Base-by-base conservation (phyloP, 1,140 invertebrate species). In the Heliconius hewitsoni region DNA sequence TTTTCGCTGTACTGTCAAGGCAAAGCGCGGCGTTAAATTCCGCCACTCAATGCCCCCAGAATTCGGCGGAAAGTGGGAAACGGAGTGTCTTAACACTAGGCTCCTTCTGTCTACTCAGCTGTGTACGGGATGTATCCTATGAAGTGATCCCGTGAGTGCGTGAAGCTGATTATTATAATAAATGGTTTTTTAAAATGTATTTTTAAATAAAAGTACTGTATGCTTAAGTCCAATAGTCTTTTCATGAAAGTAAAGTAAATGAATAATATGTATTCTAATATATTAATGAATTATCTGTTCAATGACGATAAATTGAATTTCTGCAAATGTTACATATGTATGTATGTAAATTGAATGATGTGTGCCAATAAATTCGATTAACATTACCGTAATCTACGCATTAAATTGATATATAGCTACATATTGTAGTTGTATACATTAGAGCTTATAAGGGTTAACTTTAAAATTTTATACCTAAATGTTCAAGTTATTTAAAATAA, bases 331-430 rank as follows among this genome's bases (percentile, higher is more conserved):
- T 66, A 66, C 60, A 66, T 66, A 66, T 66, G 60, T 66, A 66
- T 66, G 23, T 66, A 73, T 73, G 37, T 39, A 73, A 46, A 42
- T 73, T 23, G 39, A 50, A 73, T 46, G 71, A 73, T 46, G n/a
- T 73, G 23, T 42, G 42, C 71, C 39, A 73, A 73, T 73, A 73
- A 46, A 73, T 73, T 23, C n/a, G 8, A 39, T 46, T 73, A 73
- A 5, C 71, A 39, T 73, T 27, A 46, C 37, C 39, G 19, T 73
- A 46, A 46, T 73, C 71, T 73, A 46, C 42, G 71, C 71, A 30
- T 5, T 42, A 9, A 66, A 66, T 5, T 66, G 3, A 66, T 27
- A 66, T 30, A 66, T 37, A 37, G 34, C 4, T 66, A 30, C 13
- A 46, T 23, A 60, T 60, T 52, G 50, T 52, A 52, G 16, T 52